These are phyloP conservation scores for Drosophila azteca DNA, from an alignment of 1,140 invertebrate species.

Conservation along the genomic window DNA sequence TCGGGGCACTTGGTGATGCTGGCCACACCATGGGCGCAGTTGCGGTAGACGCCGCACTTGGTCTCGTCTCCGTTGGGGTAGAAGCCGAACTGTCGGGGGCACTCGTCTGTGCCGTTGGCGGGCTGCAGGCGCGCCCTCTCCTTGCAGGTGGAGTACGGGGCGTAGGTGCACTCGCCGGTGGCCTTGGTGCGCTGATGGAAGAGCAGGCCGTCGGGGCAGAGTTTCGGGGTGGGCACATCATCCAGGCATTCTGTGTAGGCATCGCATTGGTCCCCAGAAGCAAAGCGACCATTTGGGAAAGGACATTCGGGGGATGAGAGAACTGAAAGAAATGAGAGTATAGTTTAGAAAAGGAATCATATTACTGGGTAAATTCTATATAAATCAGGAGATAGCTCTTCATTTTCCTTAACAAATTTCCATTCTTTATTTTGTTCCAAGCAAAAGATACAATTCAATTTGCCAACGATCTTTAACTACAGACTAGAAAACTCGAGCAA, in stretches of 20 bases:
- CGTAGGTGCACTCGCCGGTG: constrained; percentile 91
- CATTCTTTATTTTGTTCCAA: constrained; percentile 47
- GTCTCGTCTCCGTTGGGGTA: constrained; percentile 88
- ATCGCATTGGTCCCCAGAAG: constrained; percentile 89
- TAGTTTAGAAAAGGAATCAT: not conserved
- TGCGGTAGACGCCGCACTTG: constrained; percentile 93
- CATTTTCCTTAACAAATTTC: constrained; percentile 11
- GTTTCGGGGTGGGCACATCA: constrained; percentile 88
- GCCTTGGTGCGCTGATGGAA: constrained; percentile 91
- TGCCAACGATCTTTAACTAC: constrained; percentile 67
- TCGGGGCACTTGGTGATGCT: constrained; percentile 88
- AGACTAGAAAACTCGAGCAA: constrained; percentile 80
- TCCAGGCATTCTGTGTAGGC: constrained; percentile 87
- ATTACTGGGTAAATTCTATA: not conserved
- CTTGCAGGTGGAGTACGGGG: constrained; percentile 91
- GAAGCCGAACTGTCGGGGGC: constrained; percentile 93
- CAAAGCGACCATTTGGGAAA: constrained; percentile 88
- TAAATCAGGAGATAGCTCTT: not conserved
- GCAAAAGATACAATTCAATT: constrained; percentile 56
- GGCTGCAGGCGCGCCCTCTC: constrained; percentile 87
- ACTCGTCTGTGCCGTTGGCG: constrained; percentile 88
- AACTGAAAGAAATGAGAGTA: constrained; percentile 27
- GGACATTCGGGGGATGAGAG: constrained; percentile 84
- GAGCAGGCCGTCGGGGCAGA: constrained; percentile 93
- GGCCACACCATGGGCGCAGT: constrained; percentile 89